These are phyloP conservation scores for Heterocephalus glaber DNA, from an alignment of 2,113 vertebrate species.

Conservation along the genomic window DNA sequence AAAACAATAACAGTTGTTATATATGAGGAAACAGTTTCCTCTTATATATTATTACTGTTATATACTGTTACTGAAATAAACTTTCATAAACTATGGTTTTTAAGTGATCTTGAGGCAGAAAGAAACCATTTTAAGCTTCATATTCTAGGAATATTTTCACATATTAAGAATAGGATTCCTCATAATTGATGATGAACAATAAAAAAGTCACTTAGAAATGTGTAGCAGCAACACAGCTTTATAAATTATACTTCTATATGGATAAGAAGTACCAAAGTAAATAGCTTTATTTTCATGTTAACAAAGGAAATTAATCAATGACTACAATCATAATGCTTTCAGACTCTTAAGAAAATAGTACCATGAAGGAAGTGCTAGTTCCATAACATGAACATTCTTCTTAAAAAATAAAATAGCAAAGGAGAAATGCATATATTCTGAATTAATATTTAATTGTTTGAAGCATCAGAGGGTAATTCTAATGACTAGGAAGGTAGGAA, in stretches of 20 bases:
- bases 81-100: neutral
- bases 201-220: neutral
- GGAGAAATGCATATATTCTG: conserved; percentile 67
- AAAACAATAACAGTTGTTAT: neutral
- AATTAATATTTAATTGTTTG: conserved; percentile 60
- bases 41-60: neutral
- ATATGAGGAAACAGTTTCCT: too few relatives aligned
- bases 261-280: neutral
- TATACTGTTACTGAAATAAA: neutral
- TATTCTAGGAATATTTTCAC: conserved; percentile 10
- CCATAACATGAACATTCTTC: neutral
- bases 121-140: neutral
- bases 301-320: conserved; percentile 28
- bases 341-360: neutral
- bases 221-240: neutral
- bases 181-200: neutral
- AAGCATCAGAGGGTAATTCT: conserved; percentile 63
- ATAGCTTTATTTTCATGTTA: conserved; percentile 23
- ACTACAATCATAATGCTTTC: conserved; percentile 27
- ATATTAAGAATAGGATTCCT: neutral
- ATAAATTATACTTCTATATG: neutral
- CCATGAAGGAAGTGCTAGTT: conserved; percentile 31
- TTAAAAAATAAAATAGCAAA: neutral
- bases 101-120: conserved; percentile 25
- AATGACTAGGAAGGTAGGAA: conserved; percentile 78